These are phyloP conservation scores for Drosophila cracens DNA, from an alignment of 2,888 invertebrate genomes.

Conservation along the genomic window DNA sequence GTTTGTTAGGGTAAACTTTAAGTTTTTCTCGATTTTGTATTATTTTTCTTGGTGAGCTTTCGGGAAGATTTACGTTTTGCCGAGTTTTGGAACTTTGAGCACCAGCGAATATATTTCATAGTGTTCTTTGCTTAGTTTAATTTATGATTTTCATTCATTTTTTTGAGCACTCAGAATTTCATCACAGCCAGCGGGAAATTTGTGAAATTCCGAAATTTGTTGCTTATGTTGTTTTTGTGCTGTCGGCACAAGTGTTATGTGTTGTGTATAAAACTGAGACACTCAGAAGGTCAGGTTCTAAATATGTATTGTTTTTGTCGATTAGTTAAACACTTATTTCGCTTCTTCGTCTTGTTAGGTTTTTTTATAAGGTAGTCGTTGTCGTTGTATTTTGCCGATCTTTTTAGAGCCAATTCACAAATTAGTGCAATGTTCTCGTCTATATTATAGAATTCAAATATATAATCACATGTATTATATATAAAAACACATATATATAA, in stretches of 20 bases:
- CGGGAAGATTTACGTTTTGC: slow-evolving; percentile 1
- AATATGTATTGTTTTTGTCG: slow-evolving; percentile 25
- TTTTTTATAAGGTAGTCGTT: slow-evolving; percentile 36
- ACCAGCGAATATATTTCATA: slow-evolving; percentile 7
- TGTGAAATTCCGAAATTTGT: slow-evolving; percentile 25
- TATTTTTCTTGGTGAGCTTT: neutral
- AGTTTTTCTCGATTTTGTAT: slow-evolving; percentile 1
- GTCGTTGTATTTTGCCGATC: slow-evolving; percentile 40
- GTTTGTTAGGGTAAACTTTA: slow-evolving; percentile 10
- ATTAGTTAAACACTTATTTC: slow-evolving; percentile 42
- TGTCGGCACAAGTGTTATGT: slow-evolving; percentile 39
- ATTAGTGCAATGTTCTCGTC: slow-evolving; percentile 35
- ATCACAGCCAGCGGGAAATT: slow-evolving; percentile 15
- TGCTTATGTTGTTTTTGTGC: slow-evolving; percentile 1
- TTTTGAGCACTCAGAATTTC: slow-evolving; percentile 25
- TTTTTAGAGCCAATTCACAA: slow-evolving; percentile 41
- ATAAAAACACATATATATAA: neutral
- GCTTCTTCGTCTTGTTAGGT: slow-evolving; percentile 13
- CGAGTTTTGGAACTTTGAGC: neutral
- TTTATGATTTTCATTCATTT: slow-evolving; percentile 3
- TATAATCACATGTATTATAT: slow-evolving; percentile 7
- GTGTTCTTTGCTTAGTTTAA: slow-evolving; percentile 6
- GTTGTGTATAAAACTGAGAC: slow-evolving; percentile 20
- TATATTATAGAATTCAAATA: slow-evolving; percentile 10
- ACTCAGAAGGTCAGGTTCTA: slow-evolving; percentile 60